Evolutionary conservation across 2,888 invertebrate genomes (phyloP), one percentile per base, ranked within the genome.

Genomic region (Ceraclea dissimilis): DNA sequence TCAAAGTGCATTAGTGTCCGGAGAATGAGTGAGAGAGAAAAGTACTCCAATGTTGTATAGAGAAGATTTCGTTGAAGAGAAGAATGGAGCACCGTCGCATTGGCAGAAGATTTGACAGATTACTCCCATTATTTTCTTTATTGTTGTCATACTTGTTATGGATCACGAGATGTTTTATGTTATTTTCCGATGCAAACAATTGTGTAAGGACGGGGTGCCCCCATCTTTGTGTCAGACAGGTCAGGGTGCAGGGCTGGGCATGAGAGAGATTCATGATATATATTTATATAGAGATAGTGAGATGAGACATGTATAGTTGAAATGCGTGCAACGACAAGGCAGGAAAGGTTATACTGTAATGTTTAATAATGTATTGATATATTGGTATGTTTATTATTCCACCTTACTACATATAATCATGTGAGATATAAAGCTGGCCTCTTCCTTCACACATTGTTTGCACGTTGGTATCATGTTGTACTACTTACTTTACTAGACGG

Each of bases 361-460:
- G 10, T 26, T 26, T 26, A 6, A 17, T 20, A 17, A 22, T 47
- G 52, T 8, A 47, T 22, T 17, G 2, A 18, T 18, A 11, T 20
- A n/a, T n/a, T n/a, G 18, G 5, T 49, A 49, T 22, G 20, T 31
- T 39, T 39, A 16, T 39, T 31, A 31, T 31, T 31, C 4, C 16
- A 39, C 2, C 16, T 39, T 8, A 26, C 4, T 39, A 13, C 39
- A 39, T 13, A 39, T 39, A n/a, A 8, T 6, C 10, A 26, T 26
- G 26, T 26, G 26, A 6, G 26, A 52, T 62, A 52, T 52, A 70
- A 75, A 73, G 82, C 83, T 84, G 84, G 86, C 86, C 85, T 85
- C 85, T 73, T 77, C 77, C 78, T 86, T 80, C 84, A 82, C 88
- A 86, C 87, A 87, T 88, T 88, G 88, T 88, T 87, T 88, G 87